Evolutionary conservation across 1,140 invertebrate species (phyloP).

Genomic region (Drosophila prosaltans): DNA sequence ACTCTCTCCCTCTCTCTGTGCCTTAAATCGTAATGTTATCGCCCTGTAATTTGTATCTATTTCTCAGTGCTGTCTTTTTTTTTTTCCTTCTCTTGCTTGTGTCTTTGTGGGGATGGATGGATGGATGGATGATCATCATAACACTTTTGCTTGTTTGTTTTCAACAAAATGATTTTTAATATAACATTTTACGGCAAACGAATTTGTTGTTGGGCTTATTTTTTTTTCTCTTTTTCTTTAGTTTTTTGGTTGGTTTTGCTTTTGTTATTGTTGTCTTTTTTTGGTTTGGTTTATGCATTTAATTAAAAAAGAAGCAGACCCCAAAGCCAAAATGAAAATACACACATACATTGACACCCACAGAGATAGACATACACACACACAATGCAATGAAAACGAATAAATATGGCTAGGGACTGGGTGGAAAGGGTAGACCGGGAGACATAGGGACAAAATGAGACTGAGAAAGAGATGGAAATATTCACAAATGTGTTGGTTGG

Average conservation of each 20-base stretch:
- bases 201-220: slow-evolving; percentile 1
- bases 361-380: neutral
- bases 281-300: slow-evolving; percentile 69
- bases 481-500: slow-evolving; percentile 16
- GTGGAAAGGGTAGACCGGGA: slow-evolving; percentile 4
- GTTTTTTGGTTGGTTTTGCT: slow-evolving; percentile 42
- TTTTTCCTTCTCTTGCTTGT: neutral
- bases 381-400: slow-evolving; percentile 66
- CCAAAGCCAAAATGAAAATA: slow-evolving; percentile 43
- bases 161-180: slow-evolving; percentile 71
- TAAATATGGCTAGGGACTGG: slow-evolving; percentile 53
- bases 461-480: slow-evolving; percentile 19
- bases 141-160: slow-evolving; percentile 55
- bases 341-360: slow-evolving; percentile 21
- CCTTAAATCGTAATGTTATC: neutral
- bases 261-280: neutral
- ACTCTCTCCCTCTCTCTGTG: neutral
- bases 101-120: neutral
- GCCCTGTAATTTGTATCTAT: slow-evolving; percentile 46
- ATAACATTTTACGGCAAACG: slow-evolving; percentile 56
- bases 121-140: slow-evolving; percentile 11
- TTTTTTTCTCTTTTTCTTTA: neutral
- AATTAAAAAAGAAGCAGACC: slow-evolving; percentile 64
- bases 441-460: slow-evolving; percentile 4
- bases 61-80: neutral